phyloP scores from a whole-genome alignment of 1,140 invertebrate species.

The Chironomus tepperi region DNA sequence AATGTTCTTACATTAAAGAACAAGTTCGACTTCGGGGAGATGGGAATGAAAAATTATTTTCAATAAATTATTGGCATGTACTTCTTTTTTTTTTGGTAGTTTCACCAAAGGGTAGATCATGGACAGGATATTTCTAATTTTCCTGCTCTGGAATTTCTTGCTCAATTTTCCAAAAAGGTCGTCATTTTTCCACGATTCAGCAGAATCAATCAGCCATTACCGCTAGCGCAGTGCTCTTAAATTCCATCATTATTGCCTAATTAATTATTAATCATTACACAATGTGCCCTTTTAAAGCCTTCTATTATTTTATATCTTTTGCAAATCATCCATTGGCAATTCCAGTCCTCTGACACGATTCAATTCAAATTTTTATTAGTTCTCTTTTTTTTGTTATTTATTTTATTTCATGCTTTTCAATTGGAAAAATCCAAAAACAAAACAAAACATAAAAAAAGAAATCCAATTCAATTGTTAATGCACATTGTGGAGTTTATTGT shows the following conservation, averaged over 20 bases:
- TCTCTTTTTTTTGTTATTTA: neutral
- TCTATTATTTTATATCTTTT: neutral
- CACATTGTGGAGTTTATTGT: neutral
- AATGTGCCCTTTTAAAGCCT: neutral
- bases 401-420: too few relatives aligned
- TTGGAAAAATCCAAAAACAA: too few relatives aligned
- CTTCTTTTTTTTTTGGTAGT: too few relatives aligned
- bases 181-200: neutral
- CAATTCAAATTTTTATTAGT: slow-evolving; percentile 5
- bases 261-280: slow-evolving; percentile 17
- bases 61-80: too few relatives aligned
- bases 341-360: slow-evolving; percentile 7
- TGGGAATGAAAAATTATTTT: too few relatives aligned
- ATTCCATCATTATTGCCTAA: neutral
- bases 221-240: too few relatives aligned
- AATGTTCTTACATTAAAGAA: neutral
- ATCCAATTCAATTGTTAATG: slow-evolving; percentile 11
- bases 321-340: neutral
- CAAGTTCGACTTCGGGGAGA: neutral
- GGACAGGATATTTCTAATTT: too few relatives aligned
- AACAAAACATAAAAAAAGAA: neutral
- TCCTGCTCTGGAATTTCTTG: too few relatives aligned
- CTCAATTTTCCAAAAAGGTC: neutral
- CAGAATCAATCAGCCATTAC: neutral
- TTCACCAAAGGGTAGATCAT: too few relatives aligned